Evolutionary conservation across 30 jellyfish, hydroid and myxozoan genomes (phyloP).

Genomic region (Pelagia noctiluca): DNA sequence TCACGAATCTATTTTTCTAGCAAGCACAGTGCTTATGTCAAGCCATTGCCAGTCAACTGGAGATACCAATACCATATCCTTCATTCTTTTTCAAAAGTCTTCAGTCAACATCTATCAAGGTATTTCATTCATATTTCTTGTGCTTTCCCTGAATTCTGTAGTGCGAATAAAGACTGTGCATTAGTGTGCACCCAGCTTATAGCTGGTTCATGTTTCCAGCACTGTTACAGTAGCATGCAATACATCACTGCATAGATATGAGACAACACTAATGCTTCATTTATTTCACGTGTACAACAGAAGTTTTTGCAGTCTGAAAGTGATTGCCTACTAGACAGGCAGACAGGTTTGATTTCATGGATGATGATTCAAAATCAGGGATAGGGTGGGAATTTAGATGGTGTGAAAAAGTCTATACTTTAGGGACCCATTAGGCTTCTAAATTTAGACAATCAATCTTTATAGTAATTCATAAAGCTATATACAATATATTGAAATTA

Average conservation of each 20-base stretch:
- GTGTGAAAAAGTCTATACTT: too few species aligned
- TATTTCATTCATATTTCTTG: neutral
- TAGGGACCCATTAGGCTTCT: too few species aligned
- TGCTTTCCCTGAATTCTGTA: neutral
- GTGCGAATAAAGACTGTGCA: neutral
- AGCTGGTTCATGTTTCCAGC: neutral
- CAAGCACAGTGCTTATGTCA: constrained; percentile 73
- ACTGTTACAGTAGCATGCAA: neutral
- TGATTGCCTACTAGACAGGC: too few species aligned
- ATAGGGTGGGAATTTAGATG: too few species aligned
- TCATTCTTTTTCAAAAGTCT: constrained; percentile 67
- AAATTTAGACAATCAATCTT: too few species aligned
- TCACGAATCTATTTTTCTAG: constrained; percentile 7
- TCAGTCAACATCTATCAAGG: constrained; percentile 77
- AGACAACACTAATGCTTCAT: neutral
- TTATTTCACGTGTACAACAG: too few species aligned
- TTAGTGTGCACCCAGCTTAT: neutral
- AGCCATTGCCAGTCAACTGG: constrained; percentile 63
- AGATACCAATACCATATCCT: constrained; percentile 73
- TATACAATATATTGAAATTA: too few species aligned
- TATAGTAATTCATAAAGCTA: too few species aligned
- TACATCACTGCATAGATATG: neutral
- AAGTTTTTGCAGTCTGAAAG: too few species aligned
- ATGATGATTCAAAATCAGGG: too few species aligned
- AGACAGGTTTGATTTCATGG: too few species aligned